Evolutionary conservation across 2,888 invertebrate species (phyloP).

Genomic region (Drosophila birchii): DNA sequence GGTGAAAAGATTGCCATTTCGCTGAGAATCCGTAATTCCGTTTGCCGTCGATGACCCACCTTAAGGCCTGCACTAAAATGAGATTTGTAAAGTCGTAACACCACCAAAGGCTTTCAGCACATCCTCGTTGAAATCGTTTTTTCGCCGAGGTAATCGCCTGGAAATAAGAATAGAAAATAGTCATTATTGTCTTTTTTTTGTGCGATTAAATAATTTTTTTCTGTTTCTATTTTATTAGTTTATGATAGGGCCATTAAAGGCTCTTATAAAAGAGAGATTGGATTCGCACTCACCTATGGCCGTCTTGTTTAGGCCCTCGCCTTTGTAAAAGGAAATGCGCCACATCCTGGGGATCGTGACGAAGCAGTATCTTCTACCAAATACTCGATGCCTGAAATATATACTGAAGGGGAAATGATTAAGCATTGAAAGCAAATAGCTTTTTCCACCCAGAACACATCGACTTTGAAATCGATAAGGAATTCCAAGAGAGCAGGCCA

Average conservation of each 20-base stretch:
- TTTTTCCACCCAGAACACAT: neutral
- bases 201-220: slow-evolving; percentile 59
- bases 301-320: slow-evolving; percentile 98
- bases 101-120: slow-evolving; percentile 97
- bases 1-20: slow-evolving; percentile 10
- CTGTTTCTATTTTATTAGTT: slow-evolving; percentile 8
- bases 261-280: neutral
- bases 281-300: slow-evolving; percentile 90
- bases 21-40: neutral
- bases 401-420: slow-evolving; percentile 5
- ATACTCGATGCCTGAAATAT: slow-evolving; percentile 94
- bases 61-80: slow-evolving; percentile 97
- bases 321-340: slow-evolving; percentile 97
- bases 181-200: slow-evolving; percentile 49
- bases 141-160: slow-evolving; percentile 96
- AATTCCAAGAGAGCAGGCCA: slow-evolving; percentile 7
- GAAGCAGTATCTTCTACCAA: slow-evolving; percentile 96
- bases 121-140: slow-evolving; percentile 97
- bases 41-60: slow-evolving; percentile 85
- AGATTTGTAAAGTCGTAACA: slow-evolving; percentile 98
- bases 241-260: slow-evolving; percentile 5
- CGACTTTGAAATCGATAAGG: slow-evolving; percentile 5
- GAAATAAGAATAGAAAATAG: slow-evolving; percentile 43
- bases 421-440: slow-evolving; percentile 13
- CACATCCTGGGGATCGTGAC: slow-evolving; percentile 95